Evolutionary conservation across 53 echinoderm and acorn worm genomes (phyloP), one percentile per base, ranked within the genome.

Genomic region (Paracentrotus lividus): DNA sequence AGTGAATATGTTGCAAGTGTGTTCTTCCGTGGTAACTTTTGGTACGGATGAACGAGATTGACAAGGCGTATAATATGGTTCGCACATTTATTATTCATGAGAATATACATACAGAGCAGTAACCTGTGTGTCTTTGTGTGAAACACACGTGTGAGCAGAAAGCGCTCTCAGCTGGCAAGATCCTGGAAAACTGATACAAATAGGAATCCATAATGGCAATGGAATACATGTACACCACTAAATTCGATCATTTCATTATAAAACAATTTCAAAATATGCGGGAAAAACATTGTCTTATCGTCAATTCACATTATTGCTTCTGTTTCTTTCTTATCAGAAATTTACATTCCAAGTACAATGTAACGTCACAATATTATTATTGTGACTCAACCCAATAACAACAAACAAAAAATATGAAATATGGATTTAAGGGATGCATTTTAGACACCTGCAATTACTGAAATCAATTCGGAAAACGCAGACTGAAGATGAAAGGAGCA

Each of bases 1-100:
- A 86, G 86, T 86, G 86, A 86, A 86, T 86, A 86, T 86, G 86
- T 86, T 81, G 86, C 54, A 86, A 86, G 86, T 86, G 86, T 86
- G 86, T 56, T 86, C 45, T 86, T 81, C 81, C 81, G 47, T 81
- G 47, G 81, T 81, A 9, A 47, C 81, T 81, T 81, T 54, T 86
- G 2, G 33, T 55, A 86, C 54, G 56, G 31, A 56, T 81, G 81
- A 81, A 56, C 34, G 36, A 86, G 86, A 56, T 33, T 54, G 86
- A 54, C 86, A 86, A 55, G 86, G 54, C 86, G 86, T 56, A 86
- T 56, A 56, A 53, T 86, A 86, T 55, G 86, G 56, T 55, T 86
- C 26, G 54, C 42, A 55, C 57, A 56, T 89, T 44, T 60, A 40
- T 23, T 89, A 89, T 89, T 89, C 89, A 89, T 89, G 65, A 89